Evolutionary conservation across 2,797 vertebrate genomes (phyloP).

Genomic region (Oryzias dopingdopingensis): DNA sequence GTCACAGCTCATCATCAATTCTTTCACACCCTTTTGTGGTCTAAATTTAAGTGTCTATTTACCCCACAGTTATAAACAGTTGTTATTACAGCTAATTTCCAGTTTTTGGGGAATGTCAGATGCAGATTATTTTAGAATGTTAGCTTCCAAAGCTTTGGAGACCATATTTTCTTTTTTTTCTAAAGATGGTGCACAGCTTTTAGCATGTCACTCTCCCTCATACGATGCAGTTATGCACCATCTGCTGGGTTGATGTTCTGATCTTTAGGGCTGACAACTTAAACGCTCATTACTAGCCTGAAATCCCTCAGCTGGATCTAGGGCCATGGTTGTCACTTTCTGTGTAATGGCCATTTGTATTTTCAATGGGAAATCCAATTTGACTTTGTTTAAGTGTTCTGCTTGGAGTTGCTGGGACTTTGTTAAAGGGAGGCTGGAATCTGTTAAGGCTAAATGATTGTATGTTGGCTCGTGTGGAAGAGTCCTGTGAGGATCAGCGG

Average conservation of each 20-base stretch:
- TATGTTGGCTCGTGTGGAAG: slow-evolving; percentile 38
- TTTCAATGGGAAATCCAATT: slow-evolving; percentile 32
- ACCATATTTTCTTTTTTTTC: slow-evolving; percentile 24
- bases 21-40: too few relatives aligned
- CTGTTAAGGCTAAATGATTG: slow-evolving; percentile 37
- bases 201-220: slow-evolving; percentile 32
- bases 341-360: slow-evolving; percentile 29
- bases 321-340: slow-evolving; percentile 32
- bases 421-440: slow-evolving; percentile 30
- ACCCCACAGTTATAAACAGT: too few relatives aligned
- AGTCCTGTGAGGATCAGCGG: slow-evolving; percentile 51
- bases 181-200: slow-evolving; percentile 38
- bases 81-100: too few relatives aligned
- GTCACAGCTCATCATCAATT: too few relatives aligned
- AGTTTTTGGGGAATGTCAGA: too few relatives aligned
- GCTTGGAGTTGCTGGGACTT: slow-evolving; percentile 27
- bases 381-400: slow-evolving; percentile 28
- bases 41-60: too few relatives aligned
- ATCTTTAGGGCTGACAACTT: slow-evolving; percentile 34
- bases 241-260: slow-evolving; percentile 52
- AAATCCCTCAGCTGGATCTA: slow-evolving; percentile 34
- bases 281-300: slow-evolving; percentile 30
- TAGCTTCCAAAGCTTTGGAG: neutral
- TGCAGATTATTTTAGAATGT: too few relatives aligned
- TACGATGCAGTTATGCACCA: slow-evolving; percentile 33